Conservation (phyloP, 2,113 vertebrate genomes). For the Dasyornis broadbenti region DNA sequence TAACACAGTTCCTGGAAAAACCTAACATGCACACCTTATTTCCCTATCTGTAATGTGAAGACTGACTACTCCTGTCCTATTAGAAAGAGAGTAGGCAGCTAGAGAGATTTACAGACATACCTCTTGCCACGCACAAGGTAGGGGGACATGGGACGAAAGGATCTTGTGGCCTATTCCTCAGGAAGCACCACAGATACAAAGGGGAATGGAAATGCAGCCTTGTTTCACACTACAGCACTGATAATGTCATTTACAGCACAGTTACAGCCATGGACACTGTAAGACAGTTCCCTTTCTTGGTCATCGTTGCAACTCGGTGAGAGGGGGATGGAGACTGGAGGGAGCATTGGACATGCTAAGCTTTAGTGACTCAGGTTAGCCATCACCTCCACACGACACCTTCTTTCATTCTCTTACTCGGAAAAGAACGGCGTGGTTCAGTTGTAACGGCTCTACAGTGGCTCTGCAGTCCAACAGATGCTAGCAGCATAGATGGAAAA, state of each 20-base stretch:
- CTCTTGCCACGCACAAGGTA: neutral
- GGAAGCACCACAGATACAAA: neutral
- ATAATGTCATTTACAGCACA: neutral
- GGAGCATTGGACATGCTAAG: neutral
- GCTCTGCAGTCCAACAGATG: neutral
- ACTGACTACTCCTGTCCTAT: neutral
- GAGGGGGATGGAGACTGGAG: neutral
- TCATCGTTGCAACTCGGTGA: fast-evolving
- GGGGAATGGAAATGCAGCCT: neutral
- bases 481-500: neutral
- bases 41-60: neutral
- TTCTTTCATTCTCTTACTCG: neutral
- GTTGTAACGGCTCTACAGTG: neutral
- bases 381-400: fast-evolving
- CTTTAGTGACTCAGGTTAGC: neutral
- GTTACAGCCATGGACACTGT: neutral
- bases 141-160: neutral
- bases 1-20: neutral
- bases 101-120: neutral
- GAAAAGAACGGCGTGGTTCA: neutral
- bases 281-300: neutral
- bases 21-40: neutral
- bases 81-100: neutral
- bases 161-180: neutral
- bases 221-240: neutral